A percentile compares a stretch with the other conserved stretches of the same genome.
Conservation (phyloP, 1,140 invertebrate genomes). For the Laupala kohalensis region DNA sequence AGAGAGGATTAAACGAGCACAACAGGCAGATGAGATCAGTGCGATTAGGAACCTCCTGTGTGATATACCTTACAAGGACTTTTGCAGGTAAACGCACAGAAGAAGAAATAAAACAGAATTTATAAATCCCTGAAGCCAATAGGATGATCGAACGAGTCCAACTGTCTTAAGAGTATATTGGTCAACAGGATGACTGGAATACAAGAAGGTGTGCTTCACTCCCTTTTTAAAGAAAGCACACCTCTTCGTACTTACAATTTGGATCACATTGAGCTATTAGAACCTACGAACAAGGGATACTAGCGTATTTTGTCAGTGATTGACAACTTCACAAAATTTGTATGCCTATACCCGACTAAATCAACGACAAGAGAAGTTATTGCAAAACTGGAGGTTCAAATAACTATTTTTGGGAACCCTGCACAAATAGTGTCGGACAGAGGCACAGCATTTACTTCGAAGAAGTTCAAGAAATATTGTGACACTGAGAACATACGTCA, state of each 20-base stretch:
- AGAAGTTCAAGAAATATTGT: slow-evolving; percentile 20
- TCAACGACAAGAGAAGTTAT: neutral
- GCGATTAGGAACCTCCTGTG: too few species aligned
- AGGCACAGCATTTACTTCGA: slow-evolving; percentile 23
- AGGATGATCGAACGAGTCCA: too few species aligned
- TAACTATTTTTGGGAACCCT: slow-evolving; percentile 20
- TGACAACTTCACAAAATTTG: neutral
- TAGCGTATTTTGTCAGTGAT: neutral
- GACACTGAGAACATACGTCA: slow-evolving; percentile 19
- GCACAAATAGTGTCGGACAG: slow-evolving; percentile 23
- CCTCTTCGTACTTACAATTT: neutral
- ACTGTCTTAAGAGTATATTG: too few species aligned
- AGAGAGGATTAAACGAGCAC: too few species aligned
- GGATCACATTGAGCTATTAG: neutral
- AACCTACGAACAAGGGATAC: neutral
- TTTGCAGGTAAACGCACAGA: too few species aligned
- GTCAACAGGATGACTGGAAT: too few species aligned
- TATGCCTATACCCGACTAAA: neutral
- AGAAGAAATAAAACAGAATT: too few species aligned
- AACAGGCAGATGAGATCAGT: too few species aligned
- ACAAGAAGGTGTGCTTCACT: too few species aligned
- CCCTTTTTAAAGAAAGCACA: too few species aligned
- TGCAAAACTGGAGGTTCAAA: neutral
- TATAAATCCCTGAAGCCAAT: too few species aligned
- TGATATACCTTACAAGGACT: too few species aligned